Conservation (phyloP, 2,113 vertebrate species). For the Boulengeromyrus knoepffleri region DNA sequence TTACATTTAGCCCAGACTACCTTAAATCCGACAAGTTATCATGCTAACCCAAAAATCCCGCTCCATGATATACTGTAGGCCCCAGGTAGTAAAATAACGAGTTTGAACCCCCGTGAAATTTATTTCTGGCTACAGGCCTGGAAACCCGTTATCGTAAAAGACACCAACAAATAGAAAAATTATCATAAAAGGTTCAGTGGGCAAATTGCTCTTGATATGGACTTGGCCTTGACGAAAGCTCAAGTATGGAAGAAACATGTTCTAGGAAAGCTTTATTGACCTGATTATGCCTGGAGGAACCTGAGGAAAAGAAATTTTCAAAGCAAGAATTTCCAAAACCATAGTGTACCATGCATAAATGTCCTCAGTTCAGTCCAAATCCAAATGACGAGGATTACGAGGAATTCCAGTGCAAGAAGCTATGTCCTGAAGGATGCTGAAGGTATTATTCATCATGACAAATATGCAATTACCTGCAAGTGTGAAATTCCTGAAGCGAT, state of each 20-base stretch:
- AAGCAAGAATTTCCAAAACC: not conserved
- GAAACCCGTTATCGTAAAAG: not conserved
- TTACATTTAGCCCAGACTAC: not conserved
- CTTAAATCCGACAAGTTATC: not conserved
- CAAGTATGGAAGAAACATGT: not conserved
- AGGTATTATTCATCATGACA: conserved; percentile 1
- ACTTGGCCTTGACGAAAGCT: not conserved
- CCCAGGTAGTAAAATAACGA: not conserved
- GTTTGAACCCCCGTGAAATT: not conserved
- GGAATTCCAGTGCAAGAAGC: not conserved
- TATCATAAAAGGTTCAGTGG: not conserved
- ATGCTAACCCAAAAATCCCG: not conserved
- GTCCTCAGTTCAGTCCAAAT: not conserved
- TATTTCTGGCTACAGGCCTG: not conserved
- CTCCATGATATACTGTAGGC: not conserved
- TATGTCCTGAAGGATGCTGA: not conserved
- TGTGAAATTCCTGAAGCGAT: conserved; percentile 17
- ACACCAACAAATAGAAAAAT: not conserved
- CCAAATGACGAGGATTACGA: not conserved
- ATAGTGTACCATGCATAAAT: not conserved
- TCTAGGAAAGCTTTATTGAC: not conserved
- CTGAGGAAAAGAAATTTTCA: not conserved
- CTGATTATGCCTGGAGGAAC: not conserved
- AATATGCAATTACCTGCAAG: conserved; percentile 1
- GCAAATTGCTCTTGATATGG: not conserved